phyloP scores from a whole-genome alignment of 1,140 invertebrate genomes.

The Harlomillsia oculata region DNA sequence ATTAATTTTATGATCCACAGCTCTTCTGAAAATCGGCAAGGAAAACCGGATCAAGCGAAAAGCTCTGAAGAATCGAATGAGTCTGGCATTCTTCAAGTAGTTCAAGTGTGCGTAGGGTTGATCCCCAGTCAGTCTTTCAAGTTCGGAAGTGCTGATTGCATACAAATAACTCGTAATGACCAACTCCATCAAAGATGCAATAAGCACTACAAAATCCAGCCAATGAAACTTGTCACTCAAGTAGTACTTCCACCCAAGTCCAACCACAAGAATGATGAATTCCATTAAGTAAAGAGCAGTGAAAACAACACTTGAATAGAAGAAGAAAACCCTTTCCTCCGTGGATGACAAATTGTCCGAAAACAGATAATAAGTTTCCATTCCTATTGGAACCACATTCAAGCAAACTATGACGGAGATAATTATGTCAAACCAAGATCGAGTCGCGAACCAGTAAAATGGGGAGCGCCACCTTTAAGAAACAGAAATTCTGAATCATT shows the following conservation, averaged over 20 bases:
- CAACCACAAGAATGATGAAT: conserved; percentile 16
- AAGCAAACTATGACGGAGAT: conserved; percentile 23
- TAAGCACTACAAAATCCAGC: conserved; percentile 5
- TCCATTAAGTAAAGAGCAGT: conserved; percentile 23
- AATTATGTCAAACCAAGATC: conserved; percentile 21
- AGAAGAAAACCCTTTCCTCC: conserved; percentile 1
- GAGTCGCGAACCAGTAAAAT: conserved; percentile 16
- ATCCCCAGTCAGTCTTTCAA: no score
- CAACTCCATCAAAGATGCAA: conserved; percentile 6
- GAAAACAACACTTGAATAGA: conserved; percentile 10
- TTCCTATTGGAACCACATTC: conserved; percentile 28
- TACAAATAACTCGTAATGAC: not conserved
- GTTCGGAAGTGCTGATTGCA: not conserved
- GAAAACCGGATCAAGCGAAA: conserved; percentile 1
- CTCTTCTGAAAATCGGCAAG: conserved; percentile 32
- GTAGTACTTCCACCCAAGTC: not conserved
- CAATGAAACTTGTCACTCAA: conserved; percentile 10
- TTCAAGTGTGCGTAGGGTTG: not conserved
- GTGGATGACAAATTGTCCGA: not conserved
- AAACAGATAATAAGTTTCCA: conserved; percentile 15
- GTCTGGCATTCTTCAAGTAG: not conserved
- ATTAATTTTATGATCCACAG: conserved; percentile 36
- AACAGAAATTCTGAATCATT: no score
- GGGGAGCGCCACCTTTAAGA: conserved; percentile 10
- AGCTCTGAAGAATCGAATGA: conserved; percentile 2